These are phyloP conservation scores for Deroplatys truncata DNA, from an alignment of 2,888 invertebrate species.

Conservation along the genomic window DNA sequence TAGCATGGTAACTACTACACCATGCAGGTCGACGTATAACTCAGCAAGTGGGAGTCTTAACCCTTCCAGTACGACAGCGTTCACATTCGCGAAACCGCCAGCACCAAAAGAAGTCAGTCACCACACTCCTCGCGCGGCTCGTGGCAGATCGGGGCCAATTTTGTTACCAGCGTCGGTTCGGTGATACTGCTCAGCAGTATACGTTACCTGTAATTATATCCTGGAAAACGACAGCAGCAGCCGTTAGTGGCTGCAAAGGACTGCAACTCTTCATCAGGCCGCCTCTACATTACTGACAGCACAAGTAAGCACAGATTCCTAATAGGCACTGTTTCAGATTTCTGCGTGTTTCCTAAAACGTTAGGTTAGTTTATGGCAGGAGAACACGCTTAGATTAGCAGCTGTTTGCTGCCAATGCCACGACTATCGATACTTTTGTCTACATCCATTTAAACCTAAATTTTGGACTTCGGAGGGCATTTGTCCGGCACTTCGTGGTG, in stretches of 20 bases:
- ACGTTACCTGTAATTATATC: neutral
- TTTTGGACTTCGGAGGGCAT: neutral
- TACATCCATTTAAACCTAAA: slow-evolving; percentile 24
- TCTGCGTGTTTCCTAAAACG: slow-evolving; percentile 35
- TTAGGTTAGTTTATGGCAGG: no score
- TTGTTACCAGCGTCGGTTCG: no score
- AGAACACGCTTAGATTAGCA: no score
- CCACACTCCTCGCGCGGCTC: no score
- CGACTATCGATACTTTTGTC: slow-evolving; percentile 36
- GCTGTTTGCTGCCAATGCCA: no score
- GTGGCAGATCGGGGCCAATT: no score
- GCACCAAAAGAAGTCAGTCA: no score
- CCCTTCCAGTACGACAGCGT: no score
- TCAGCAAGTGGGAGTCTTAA: no score
- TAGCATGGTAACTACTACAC: no score
- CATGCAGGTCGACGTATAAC: no score
- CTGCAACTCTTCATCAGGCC: neutral
- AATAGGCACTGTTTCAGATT: slow-evolving; percentile 33
- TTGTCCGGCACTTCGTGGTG: slow-evolving; percentile 38
- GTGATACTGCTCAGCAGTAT: neutral
- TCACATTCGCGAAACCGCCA: no score
- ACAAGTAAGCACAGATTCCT: slow-evolving; percentile 19
- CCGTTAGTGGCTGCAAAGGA: neutral
- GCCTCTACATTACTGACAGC: neutral
- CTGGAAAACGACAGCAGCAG: neutral